A percentile compares a stretch with the other conserved stretches of the same genome.
phyloP scores from a whole-genome alignment of 2,113 vertebrate species.

The Gobiocypris rarus region DNA sequence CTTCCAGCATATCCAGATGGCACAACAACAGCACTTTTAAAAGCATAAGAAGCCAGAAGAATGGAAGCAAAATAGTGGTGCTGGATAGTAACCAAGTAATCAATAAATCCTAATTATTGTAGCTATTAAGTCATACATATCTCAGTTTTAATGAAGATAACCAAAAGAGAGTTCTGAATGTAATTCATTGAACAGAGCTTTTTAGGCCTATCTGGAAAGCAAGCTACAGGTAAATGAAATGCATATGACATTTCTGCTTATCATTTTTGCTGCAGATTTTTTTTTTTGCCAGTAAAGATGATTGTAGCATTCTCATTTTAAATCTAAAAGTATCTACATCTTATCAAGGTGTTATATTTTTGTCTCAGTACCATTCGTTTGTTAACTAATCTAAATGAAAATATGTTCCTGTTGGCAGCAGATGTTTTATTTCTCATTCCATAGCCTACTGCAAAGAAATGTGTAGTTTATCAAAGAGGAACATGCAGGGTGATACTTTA shows the following conservation, averaged over 20 bases:
- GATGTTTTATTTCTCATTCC: background rate
- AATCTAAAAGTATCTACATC: background rate
- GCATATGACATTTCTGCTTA: background rate
- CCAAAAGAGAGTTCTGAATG: background rate
- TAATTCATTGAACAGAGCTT: background rate
- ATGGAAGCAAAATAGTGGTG: background rate
- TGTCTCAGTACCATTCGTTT: background rate
- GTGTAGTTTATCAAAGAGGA: background rate
- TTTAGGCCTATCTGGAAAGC: background rate
- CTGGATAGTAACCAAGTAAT: background rate
- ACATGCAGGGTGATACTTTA: slow-evolving; percentile 6
- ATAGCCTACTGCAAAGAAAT: background rate
- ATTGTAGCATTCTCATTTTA: slow-evolving; percentile 8
- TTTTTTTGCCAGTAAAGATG: background rate
- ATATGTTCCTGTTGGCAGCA: background rate
- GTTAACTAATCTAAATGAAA: background rate
- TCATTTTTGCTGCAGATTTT: background rate
- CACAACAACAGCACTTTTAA: background rate
- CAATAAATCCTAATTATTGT: too few species aligned
- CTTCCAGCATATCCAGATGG: slow-evolving; percentile 2
- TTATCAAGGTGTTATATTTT: slow-evolving; percentile 22
- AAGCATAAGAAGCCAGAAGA: background rate
- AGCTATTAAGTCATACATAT: background rate
- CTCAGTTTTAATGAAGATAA: background rate
- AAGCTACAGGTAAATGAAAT: background rate